Evolutionary conservation across 2,888 invertebrate genomes (phyloP).

Genomic region (Cataglyphis rosenhaueri): DNA sequence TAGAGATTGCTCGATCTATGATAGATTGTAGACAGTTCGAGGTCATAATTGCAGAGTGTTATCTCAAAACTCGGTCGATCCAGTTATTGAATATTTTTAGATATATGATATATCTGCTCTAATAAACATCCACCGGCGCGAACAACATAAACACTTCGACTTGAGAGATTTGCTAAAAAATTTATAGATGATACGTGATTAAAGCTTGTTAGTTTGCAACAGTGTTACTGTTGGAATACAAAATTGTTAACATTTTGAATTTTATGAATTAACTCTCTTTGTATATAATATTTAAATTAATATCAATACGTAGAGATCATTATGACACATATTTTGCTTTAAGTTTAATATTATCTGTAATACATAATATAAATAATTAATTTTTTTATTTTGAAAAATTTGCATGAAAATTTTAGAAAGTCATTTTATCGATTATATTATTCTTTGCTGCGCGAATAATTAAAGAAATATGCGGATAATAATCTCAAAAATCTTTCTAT

Average conservation of each 20-base stretch:
- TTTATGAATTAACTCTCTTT: not conserved
- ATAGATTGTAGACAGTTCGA: conserved; percentile 33
- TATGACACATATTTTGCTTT: not conserved
- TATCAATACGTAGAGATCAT: not conserved
- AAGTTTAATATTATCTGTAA: not conserved
- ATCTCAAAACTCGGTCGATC: conserved; percentile 20
- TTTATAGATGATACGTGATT: not conserved
- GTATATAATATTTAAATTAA: not conserved
- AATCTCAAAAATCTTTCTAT: not conserved
- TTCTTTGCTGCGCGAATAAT: not conserved
- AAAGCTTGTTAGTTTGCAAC: not conserved
- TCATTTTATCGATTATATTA: not conserved
- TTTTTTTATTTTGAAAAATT: not conserved
- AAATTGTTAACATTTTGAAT: not conserved
- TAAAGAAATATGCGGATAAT: not conserved
- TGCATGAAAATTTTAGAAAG: not conserved
- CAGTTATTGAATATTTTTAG: conserved; percentile 31
- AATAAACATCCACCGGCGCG: conserved; percentile 10
- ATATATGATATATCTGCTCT: conserved; percentile 14
- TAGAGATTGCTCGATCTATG: conserved; percentile 23
- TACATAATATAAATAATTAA: not conserved
- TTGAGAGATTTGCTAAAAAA: not conserved
- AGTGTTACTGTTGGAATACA: not conserved
- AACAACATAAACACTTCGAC: not conserved
- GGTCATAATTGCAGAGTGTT: conserved; percentile 29